Evolutionary conservation across 2,888 invertebrate genomes (phyloP), one percentile per base, ranked within the genome.

Genomic region (Heliconius erato): DNA sequence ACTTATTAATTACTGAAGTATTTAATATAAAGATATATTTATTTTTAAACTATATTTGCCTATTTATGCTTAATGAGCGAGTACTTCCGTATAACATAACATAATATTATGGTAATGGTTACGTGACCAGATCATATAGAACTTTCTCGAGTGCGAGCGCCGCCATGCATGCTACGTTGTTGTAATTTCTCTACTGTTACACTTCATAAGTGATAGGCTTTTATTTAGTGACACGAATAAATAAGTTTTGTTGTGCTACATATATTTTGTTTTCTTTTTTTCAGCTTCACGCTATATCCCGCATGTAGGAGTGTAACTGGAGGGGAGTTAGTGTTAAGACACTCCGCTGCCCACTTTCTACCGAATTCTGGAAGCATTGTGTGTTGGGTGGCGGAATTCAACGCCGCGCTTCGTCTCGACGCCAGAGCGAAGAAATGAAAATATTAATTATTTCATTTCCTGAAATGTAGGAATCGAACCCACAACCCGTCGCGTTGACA

Each of bases 101-200:
- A 49, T 54, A 59, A 74, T 28, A 74, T 40, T 68, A 35, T 54
- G 72, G 74, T 79, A 82, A 80, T 28, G 68, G 49, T 82, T n/a
- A 77, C 40, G 77, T 79, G 79, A 69, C 54, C 67, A 49, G 32
- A 49, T 79, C 54, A 44, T 80, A 68, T 44, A 49, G 80, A 74
- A 74, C 67, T 67, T 80, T 80, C 54, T 68, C 44, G 63, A 40
- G 23, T 26, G 32, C n/a, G 35, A 88, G 82, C 86, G 87, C 85
- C 84, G 79, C 82, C 86, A 86, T 87, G 87, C 89, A 89, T 90
- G 88, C 87, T 71, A 87, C 79, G 80, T 67, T 83, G 80, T 80
- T 79, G 79, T 78, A 68, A 74, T 74, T 74, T 74, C 79, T 32
- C 59, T 65, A 74, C 68, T 69, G 59, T 77, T 69, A 69, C 28